Evolutionary conservation across 2,888 invertebrate genomes (phyloP).

Genomic region (Zonitis immaculata): DNA sequence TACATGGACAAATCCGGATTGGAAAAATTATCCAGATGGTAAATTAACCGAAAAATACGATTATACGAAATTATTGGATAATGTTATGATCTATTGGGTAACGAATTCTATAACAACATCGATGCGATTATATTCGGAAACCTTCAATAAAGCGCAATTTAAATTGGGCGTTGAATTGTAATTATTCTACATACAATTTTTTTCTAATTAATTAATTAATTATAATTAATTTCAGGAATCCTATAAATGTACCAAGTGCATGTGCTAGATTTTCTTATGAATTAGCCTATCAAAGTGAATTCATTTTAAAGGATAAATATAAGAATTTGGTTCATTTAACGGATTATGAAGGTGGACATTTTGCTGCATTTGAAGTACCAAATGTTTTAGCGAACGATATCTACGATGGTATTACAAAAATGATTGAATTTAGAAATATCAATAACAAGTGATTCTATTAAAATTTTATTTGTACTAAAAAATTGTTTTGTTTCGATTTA

Average conservation of each 20-base stretch:
- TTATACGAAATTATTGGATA: conserved; percentile 69
- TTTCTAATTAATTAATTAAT: not conserved
- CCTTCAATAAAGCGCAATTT: conserved; percentile 41
- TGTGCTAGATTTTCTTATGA: conserved; percentile 73
- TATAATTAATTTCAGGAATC: conserved; percentile 53
- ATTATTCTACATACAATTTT: not conserved
- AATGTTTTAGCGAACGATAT: conserved; percentile 33
- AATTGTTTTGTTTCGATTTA: not conserved
- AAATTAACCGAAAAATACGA: conserved; percentile 62
- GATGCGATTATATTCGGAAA: conserved; percentile 69
- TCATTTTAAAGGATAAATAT: conserved; percentile 57
- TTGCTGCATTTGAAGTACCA: conserved; percentile 36
- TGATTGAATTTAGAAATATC: not conserved
- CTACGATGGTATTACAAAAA: conserved; percentile 28
- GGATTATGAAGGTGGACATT: conserved; percentile 32
- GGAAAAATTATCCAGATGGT: conserved; percentile 56
- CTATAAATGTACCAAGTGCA: conserved; percentile 65
- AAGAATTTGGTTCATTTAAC: conserved; percentile 57
- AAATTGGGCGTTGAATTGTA: conserved; percentile 10
- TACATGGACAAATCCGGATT: conserved; percentile 61
- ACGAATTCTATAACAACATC: conserved; percentile 70
- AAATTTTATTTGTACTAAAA: not conserved
- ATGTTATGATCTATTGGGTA: conserved; percentile 80
- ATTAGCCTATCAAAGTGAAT: conserved; percentile 56
- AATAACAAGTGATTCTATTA: conserved; percentile 2